phyloP scores from a whole-genome alignment of 2,888 invertebrate genomes.

The Chrysolina oricalcia region DNA sequence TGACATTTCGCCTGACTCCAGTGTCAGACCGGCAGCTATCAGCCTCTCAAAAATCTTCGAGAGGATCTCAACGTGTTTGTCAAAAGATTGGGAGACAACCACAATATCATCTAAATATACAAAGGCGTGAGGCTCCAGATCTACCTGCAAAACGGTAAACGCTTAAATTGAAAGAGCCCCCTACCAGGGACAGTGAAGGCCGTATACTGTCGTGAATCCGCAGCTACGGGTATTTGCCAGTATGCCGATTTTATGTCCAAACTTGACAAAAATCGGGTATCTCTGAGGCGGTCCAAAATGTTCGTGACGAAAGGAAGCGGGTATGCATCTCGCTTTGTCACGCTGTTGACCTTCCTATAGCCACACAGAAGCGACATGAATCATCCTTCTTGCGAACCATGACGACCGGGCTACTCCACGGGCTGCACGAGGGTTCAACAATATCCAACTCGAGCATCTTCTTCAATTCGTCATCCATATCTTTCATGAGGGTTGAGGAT shows the following conservation, averaged over 20 bases:
- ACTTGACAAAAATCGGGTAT: slow-evolving; percentile 42
- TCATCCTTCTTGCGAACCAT: slow-evolving; percentile 63
- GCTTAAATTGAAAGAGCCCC: no score
- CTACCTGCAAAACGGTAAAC: slow-evolving; percentile 46
- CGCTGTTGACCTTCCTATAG: slow-evolving; percentile 52
- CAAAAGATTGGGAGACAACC: slow-evolving; percentile 48
- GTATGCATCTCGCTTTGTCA: slow-evolving; percentile 47
- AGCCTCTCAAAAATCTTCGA: slow-evolving; percentile 45
- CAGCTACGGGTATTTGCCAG: slow-evolving; percentile 38
- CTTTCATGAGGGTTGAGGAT: slow-evolving; percentile 36
- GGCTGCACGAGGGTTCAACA: slow-evolving; percentile 55
- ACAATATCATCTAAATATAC: slow-evolving; percentile 59
- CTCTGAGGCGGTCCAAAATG: slow-evolving; percentile 37
- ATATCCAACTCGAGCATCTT: slow-evolving; percentile 56
- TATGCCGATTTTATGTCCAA: slow-evolving; percentile 44
- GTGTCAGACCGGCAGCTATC: slow-evolving; percentile 48
- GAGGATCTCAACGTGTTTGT: slow-evolving; percentile 48
- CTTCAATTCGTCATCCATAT: slow-evolving; percentile 46
- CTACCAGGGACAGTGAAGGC: no score
- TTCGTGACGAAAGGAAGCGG: slow-evolving; percentile 32
- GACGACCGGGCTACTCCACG: slow-evolving; percentile 59
- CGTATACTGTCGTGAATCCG: no score
- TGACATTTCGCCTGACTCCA: slow-evolving; percentile 49
- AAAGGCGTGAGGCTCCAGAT: slow-evolving; percentile 51
- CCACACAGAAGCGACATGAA: slow-evolving; percentile 56